phyloP scores from a whole-genome alignment of 2,113 vertebrate genomes.

The Vireo altiloquus region DNA sequence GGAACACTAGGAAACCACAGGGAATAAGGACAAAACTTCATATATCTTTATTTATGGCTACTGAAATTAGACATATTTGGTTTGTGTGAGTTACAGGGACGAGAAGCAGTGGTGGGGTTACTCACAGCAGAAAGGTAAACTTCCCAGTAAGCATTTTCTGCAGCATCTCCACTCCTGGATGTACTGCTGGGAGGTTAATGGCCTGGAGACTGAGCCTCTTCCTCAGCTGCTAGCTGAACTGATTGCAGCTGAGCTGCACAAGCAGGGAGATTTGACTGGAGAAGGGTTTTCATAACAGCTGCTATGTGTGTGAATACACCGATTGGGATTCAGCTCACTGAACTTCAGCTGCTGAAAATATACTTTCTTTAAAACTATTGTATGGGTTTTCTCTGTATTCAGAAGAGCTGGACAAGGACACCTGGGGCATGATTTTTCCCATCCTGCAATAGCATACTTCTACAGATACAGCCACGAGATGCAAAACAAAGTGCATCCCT shows the following conservation, averaged over 20 bases:
- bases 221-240: conserved; percentile 36
- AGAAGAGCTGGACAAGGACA: neutral
- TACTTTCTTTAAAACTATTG: neutral
- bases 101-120: neutral
- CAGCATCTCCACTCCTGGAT: neutral
- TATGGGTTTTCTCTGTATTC: neutral
- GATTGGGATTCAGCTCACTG: neutral
- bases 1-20: neutral
- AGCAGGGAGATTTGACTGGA: neutral
- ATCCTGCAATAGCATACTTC: neutral
- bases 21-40: neutral
- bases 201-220: neutral
- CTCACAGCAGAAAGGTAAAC: neutral
- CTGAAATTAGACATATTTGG: neutral
- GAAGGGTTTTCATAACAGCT: neutral
- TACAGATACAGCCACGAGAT: neutral
- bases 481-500: neutral
- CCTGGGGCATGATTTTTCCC: neutral
- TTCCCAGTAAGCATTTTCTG: neutral
- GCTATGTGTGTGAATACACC: neutral
- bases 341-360: neutral
- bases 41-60: neutral
- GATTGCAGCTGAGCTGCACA: neutral
- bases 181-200: conserved; percentile 43
- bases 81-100: neutral